Conservation (phyloP, 2,888 invertebrate genomes). For the Oligia fasciuncula region DNA sequence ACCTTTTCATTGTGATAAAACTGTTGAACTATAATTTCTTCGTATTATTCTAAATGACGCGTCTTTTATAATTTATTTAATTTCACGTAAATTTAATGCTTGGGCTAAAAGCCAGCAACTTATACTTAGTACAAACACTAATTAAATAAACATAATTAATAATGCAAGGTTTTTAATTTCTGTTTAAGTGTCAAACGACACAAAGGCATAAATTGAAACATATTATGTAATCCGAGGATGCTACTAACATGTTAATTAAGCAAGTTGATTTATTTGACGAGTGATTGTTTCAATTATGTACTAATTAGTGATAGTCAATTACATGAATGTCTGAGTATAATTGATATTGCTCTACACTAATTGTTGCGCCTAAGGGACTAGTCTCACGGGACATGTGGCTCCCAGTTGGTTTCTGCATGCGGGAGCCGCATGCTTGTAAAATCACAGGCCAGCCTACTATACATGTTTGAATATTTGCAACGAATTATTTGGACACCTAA, state of each 20-base stretch:
- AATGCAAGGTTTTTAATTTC: constrained; percentile 19
- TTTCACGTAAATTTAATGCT: neutral
- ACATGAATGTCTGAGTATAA: constrained; percentile 46
- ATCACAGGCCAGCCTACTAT: too few relatives aligned
- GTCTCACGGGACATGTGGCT: neutral
- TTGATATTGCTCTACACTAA: constrained; percentile 53
- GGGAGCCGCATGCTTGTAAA: neutral
- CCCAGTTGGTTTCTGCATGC: neutral
- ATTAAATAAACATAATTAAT: constrained; percentile 23
- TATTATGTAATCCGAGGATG: constrained; percentile 54
- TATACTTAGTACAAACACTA: neutral
- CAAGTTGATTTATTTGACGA: constrained; percentile 74
- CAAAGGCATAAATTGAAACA: constrained; percentile 43
- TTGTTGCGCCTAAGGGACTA: constrained; percentile 20
- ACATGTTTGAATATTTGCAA: neutral
- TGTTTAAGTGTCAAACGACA: constrained; percentile 27
- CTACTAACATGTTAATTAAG: constrained; percentile 63
- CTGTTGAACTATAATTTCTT: neutral
- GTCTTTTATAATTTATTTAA: neutral
- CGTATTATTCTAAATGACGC: neutral
- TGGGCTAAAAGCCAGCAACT: constrained; percentile 2
- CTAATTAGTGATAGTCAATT: constrained; percentile 70
- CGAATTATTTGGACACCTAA: neutral
- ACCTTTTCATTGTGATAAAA: neutral
- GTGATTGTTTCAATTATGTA: constrained; percentile 69